Evolutionary conservation across 2,797 vertebrate species (phyloP).

Genomic region (Sebastes cheni): DNA sequence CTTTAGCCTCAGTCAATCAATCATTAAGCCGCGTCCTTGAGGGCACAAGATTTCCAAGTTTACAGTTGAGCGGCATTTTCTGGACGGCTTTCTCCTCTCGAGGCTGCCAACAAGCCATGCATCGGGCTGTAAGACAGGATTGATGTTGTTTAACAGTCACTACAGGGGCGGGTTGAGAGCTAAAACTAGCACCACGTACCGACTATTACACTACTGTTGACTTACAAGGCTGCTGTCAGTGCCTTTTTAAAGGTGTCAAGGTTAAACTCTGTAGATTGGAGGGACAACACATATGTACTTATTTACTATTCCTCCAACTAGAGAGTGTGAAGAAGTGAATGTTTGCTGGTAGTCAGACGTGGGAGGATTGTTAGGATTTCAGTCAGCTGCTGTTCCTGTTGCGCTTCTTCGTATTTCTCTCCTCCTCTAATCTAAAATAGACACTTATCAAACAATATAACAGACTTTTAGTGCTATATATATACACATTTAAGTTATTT

Average conservation of each 20-base stretch:
- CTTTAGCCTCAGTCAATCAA: conserved; percentile 67
- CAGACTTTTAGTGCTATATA: background rate
- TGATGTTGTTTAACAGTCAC: conserved; percentile 11
- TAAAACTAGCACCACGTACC: conserved; percentile 65
- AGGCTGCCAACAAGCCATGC: conserved; percentile 48
- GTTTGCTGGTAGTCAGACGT: background rate
- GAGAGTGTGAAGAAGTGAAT: conserved; percentile 1
- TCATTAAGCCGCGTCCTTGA: conserved; percentile 65
- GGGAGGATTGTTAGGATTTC: background rate
- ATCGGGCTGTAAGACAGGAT: conserved; percentile 36
- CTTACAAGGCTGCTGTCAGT: conserved; percentile 72
- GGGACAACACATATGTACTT: conserved; percentile 64
- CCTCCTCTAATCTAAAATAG: background rate
- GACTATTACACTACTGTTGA: conserved; percentile 46
- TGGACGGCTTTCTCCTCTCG: conserved; percentile 39
- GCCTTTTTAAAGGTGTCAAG: conserved; percentile 68
- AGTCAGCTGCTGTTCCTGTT: background rate
- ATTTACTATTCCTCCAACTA: conserved; percentile 11
- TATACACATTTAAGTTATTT: background rate
- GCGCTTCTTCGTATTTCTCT: background rate
- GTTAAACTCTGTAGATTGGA: conserved; percentile 76
- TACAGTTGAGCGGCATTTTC: conserved; percentile 30
- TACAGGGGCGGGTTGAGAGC: conserved; percentile 52
- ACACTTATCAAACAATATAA: background rate
- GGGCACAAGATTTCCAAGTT: conserved; percentile 42